Conservation (phyloP, 92 coral and sea anemone genomes). For the Pocillopora meandrina region DNA sequence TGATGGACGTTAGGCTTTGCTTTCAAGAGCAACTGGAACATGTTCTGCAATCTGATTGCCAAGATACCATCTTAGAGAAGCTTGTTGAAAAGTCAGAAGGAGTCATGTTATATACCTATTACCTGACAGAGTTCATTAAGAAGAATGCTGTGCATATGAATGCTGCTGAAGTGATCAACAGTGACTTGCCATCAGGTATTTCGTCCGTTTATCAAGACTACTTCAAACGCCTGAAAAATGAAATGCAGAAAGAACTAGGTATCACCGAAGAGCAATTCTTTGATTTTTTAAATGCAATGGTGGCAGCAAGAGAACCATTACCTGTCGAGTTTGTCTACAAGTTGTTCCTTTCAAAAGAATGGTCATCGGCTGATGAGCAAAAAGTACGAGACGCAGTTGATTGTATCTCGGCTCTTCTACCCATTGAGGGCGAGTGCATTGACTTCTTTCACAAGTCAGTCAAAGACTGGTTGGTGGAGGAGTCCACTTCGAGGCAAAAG, state of each 20-base stretch:
- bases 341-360: background rate
- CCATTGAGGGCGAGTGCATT: conserved; percentile 33
- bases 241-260: background rate
- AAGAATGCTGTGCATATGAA: background rate
- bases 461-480: conserved; percentile 37
- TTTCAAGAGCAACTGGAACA: conserved; percentile 1
- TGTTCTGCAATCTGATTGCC: no score
- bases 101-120: background rate
- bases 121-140: conserved; percentile 8
- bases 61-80: conserved; percentile 2
- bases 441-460: background rate
- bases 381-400: conserved; percentile 1
- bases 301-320: conserved; percentile 2
- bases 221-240: background rate
- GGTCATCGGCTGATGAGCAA: background rate
- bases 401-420: conserved; percentile 47
- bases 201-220: background rate
- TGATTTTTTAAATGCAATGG: background rate
- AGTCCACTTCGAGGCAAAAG: background rate
- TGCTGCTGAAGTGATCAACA: background rate
- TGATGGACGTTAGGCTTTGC: conserved; percentile 23
- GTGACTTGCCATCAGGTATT: background rate
- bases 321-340: background rate
- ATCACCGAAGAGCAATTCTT: background rate
- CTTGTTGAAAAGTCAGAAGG: conserved; percentile 45